Percentiles rank a stretch among this genome's conserved stretches.
Evolutionary conservation across 2,113 vertebrate genomes (phyloP).

Genomic region (Leptobrachium leishanense): DNA sequence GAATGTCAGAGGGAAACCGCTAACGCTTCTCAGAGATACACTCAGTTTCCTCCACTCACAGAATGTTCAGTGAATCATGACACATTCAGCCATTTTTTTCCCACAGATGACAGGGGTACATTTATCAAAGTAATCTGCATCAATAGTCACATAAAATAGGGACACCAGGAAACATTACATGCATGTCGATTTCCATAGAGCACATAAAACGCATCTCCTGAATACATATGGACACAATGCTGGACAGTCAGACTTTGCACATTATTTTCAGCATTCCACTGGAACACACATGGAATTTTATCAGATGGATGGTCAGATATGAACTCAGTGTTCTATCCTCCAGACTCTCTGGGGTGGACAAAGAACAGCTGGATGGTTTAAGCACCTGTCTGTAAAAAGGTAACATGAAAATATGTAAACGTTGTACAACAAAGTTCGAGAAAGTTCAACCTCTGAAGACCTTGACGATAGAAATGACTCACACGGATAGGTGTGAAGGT

Average conservation of each 20-base stretch:
- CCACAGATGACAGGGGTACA: background rate
- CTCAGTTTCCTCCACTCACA: background rate
- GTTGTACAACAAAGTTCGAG: background rate
- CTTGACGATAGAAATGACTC: background rate
- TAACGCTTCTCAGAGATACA: background rate
- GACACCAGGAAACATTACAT: conserved; percentile 10
- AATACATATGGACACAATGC: background rate
- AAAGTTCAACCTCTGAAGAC: conserved; percentile 8
- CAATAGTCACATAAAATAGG: background rate
- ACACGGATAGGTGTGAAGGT: background rate
- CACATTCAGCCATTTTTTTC: background rate
- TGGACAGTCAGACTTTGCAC: background rate
- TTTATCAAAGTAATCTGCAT: conserved; percentile 20
- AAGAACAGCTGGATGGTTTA: background rate
- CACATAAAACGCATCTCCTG: background rate
- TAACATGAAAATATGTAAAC: background rate
- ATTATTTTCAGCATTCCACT: background rate
- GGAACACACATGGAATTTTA: conserved; percentile 5
- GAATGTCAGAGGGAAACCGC: background rate
- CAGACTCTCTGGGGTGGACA: background rate
- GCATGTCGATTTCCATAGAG: conserved; percentile 2
- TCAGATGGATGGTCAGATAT: background rate
- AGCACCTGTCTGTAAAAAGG: background rate
- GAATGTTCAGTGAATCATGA: background rate
- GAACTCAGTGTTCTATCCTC: conserved; percentile 4